These are phyloP conservation scores for Odontophorus gujanensis DNA, from an alignment of 2,113 vertebrate species.

Conservation along the genomic window DNA sequence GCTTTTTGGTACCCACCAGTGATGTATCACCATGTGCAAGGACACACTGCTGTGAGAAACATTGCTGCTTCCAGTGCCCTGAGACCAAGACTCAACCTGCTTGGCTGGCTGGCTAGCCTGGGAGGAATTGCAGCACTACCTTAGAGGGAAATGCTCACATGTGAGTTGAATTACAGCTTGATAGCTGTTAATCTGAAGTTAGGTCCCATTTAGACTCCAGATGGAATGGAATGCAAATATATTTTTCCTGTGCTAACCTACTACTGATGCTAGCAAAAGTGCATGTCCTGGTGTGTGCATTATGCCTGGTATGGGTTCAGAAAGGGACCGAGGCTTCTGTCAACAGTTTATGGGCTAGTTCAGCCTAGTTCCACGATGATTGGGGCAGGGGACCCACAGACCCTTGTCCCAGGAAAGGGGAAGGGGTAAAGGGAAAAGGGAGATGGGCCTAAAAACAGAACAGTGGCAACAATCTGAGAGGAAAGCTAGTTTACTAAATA, in stretches of 20 bases:
- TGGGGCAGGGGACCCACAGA: too few species aligned
- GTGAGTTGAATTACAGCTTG: neutral
- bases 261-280: neutral
- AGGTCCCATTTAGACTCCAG: neutral
- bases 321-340: neutral
- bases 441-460: too few species aligned
- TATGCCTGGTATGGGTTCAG: neutral
- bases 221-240: neutral
- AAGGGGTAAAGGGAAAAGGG: too few species aligned
- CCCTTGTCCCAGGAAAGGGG: too few species aligned
- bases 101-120: neutral
- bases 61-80: neutral
- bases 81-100: neutral
- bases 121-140: neutral
- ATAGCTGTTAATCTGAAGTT: neutral
- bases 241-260: neutral
- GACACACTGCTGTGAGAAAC: neutral
- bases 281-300: neutral
- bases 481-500: too few species aligned
- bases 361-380: too few species aligned
- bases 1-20: neutral
- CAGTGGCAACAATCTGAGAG: too few species aligned
- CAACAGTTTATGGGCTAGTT: too few species aligned
- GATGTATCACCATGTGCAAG: neutral
- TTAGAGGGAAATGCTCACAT: neutral